Base-by-base conservation (phyloP, 2,797 vertebrate species). In the Microhierax caerulescens region DNA sequence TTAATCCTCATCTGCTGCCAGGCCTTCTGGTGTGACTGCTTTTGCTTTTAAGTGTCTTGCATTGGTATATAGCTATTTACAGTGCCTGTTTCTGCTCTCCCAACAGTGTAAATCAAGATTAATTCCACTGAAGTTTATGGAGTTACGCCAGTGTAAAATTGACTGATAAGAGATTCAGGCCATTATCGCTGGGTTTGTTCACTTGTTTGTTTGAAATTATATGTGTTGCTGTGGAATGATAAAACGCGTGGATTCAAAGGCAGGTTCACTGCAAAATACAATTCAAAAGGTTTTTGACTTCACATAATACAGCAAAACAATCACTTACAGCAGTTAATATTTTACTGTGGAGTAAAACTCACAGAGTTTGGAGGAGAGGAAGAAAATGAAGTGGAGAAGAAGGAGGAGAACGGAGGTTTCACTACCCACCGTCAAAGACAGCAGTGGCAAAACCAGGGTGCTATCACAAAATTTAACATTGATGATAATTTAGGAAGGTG, bases 71-170 rank as follows among this genome's bases (percentile, higher is more conserved):
- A 90, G 93, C 83, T 88, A 78, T 96, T 96, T 94, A 90, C 61
- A 43, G 77, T 36, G 88, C 95, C 90, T 84, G 61, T 61, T 95
- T 69, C 93, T 82, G 74, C 83, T 92, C 86, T 94, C 85, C 79
- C 85, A 81, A 21, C 73, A 93, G 88, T 32, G 82, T 95, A 96
- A 94, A 96, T 97, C 93, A 95, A 96, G 95, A 96, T 95, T 95
- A 96, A 95, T 96, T 96, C 85, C 85, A 90, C 79, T 74, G 93
- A 97, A 95, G 93, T 95, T 96, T 90, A 91, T 95, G 96, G 95
- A 96, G 89, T 95, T 88, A 68, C 7, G 45, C 95, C 94, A 96
- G 91, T 72, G 87, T 88, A 96, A 78, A 95, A 59, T 85, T 13
- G 69, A 57, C 91, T 95, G 96, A 96, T 95, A 90, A 96, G 96